Conservation (phyloP, 2,113 vertebrate genomes). For the Synchiropus splendidus region DNA sequence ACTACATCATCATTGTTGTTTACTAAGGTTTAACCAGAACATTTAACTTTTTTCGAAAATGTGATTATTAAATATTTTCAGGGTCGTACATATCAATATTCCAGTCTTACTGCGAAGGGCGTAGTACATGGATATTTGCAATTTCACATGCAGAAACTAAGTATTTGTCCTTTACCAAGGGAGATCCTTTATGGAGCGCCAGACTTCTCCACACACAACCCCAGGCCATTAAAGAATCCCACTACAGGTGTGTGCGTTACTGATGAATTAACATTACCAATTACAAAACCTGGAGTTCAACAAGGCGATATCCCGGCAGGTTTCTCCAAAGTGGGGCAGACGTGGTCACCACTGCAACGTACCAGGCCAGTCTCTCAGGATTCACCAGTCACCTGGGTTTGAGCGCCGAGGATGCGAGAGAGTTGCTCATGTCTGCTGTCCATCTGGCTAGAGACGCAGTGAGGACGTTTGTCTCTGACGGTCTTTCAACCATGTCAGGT, state of each 20-base stretch:
- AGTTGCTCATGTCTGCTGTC: conserved; percentile 65
- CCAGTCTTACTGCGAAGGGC: no score
- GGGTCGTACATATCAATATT: no score
- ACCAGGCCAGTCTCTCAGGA: conserved; percentile 71
- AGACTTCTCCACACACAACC: conserved; percentile 68
- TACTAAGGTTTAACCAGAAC: no score
- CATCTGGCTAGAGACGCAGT: conserved; percentile 60
- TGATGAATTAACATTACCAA: not conserved
- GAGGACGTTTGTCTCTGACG: conserved; percentile 34
- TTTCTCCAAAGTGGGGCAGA: conserved; percentile 69
- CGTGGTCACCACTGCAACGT: conserved; percentile 70
- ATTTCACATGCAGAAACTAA: no score
- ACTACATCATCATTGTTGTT: no score
- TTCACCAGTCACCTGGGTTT: conserved; percentile 59
- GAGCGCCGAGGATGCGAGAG: conserved; percentile 47
- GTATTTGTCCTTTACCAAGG: conserved; percentile 54
- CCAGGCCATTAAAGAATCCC: conserved; percentile 62
- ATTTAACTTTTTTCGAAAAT: no score
- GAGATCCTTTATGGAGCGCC: conserved; percentile 74
- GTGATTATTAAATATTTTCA: no score
- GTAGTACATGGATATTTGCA: no score
- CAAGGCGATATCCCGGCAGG: conserved; percentile 24
- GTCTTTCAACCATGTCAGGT: conserved; percentile 41
- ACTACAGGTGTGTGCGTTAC: conserved; percentile 53
- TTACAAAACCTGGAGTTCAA: not conserved